Conservation (phyloP, 2,888 invertebrate species). For the Villa cingulata region DNA sequence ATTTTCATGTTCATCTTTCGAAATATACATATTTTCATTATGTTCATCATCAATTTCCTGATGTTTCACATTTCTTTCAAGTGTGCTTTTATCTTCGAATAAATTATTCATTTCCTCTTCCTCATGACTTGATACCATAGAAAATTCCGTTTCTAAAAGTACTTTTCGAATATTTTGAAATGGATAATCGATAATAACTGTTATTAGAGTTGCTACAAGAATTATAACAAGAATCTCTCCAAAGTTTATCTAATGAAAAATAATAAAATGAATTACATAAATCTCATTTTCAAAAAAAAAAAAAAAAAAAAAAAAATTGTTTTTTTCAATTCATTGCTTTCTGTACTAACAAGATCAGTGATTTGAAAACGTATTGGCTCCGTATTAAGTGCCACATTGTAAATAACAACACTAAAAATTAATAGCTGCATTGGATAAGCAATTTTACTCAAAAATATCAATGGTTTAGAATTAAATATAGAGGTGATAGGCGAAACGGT, state of each 20-base stretch:
- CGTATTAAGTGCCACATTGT: conserved; percentile 47
- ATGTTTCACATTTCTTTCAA: background rate
- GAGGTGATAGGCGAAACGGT: background rate
- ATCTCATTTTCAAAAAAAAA: too few relatives aligned
- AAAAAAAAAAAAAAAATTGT: background rate
- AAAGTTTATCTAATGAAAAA: conserved; percentile 41
- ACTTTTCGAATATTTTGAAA: conserved; percentile 40
- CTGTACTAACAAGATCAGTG: conserved; percentile 41
- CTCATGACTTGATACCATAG: conserved; percentile 3
- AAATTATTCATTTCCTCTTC: conserved; percentile 15
- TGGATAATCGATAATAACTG: conserved; percentile 51
- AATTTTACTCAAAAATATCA: conserved; percentile 48
- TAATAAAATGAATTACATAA: conserved; percentile 8
- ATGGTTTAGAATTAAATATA: conserved; percentile 39
- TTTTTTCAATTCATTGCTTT: too few relatives aligned
- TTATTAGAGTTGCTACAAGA: conserved; percentile 40
- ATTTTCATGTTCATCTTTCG: conserved; percentile 31
- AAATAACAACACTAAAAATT: conserved; percentile 52
- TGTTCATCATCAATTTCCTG: conserved; percentile 16
- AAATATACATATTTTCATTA: conserved; percentile 37
- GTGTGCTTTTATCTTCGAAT: conserved; percentile 5
- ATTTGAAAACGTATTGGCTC: conserved; percentile 46
- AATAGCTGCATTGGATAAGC: conserved; percentile 53
- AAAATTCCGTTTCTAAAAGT: conserved; percentile 29
- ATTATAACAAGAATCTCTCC: conserved; percentile 43